Evolutionary conservation across 1,140 invertebrate species (phyloP), one percentile per base, ranked within the genome.

Genomic region (Thaumatotibia leucotreta): DNA sequence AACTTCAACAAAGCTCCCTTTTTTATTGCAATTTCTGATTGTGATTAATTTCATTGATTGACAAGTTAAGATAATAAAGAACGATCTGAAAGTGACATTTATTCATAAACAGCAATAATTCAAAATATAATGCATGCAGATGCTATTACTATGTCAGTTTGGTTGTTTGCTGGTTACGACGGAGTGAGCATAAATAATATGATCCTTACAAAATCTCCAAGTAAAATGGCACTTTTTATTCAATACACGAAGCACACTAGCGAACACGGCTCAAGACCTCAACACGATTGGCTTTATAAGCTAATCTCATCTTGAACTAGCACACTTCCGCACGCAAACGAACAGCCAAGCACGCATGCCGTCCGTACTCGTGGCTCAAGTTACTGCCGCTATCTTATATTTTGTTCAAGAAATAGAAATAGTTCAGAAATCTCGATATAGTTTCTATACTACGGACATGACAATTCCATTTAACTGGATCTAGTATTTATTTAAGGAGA

Each of bases 281-380:
- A 33, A 54, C 50, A 27, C 9, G 11, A 24, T 20, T 22, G 49
- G 22, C 49, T 39, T 11, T 23, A 50, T 50, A 50, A n/a, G 49
- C 22, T 11, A 50, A 3, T 52, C 3, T 58, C 10, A 29, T 1
- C 5, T 27, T 14, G 24, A 11, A 27, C 23, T 10, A 58, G 52
- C 52, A 58, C 52, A 31, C 6, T 24, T 58, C 52, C 23, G 52
- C 52, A 58, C 52, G 52, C 52, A 27, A 31, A 27, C 52, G 27
- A 58, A 58, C 52, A 58, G 52, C 52, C 52, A 27, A 58, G 52
- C 52, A 58, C 52, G 52, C 52, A 58, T 58, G 52, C 17, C 39
- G 35, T 45, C 35, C 35, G 39, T 27, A 29, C 23, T 27, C 23
- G 50, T 27, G 50, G 50, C 22, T 22, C 23, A 58, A 58, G 52